A percentile compares a stretch with the other conserved stretches of the same genome.
phyloP scores from a whole-genome alignment of 2,888 invertebrate genomes.

The Epsilonema sp. region DNA sequence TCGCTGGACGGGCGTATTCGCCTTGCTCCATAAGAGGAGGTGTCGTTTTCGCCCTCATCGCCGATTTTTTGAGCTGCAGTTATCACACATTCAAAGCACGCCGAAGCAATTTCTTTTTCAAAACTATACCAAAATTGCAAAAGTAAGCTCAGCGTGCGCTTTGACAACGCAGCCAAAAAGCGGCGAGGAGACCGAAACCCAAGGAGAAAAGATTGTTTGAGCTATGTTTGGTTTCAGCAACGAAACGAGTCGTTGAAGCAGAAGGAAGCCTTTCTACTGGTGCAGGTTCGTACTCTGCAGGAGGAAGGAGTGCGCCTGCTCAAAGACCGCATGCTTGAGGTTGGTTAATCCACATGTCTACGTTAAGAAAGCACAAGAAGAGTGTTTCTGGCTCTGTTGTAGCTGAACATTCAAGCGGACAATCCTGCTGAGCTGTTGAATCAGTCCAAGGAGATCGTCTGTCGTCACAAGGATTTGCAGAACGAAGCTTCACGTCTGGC shows the following conservation, averaged over 20 bases:
- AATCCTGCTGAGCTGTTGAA: constrained; percentile 31
- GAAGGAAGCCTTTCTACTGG: constrained; percentile 60
- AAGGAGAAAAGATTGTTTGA: not conserved
- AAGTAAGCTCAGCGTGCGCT: too few relatives aligned
- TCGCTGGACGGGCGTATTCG: too few relatives aligned
- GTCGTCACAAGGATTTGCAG: constrained; percentile 73
- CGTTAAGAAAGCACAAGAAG: constrained; percentile 7
- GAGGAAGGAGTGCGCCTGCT: constrained; percentile 72
- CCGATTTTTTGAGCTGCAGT: too few relatives aligned
- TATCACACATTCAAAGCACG: too few relatives aligned
- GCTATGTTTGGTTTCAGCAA: constrained; percentile 38
- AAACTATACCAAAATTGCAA: too few relatives aligned
- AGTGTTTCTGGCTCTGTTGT: constrained; percentile 10
- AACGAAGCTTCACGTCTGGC: constrained; percentile 66
- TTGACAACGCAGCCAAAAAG: too few relatives aligned
- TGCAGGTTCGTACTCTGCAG: constrained; percentile 72
- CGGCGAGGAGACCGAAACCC: too few relatives aligned
- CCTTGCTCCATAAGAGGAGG: too few relatives aligned
- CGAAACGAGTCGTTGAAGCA: constrained; percentile 60
- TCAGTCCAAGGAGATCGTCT: constrained; percentile 50
- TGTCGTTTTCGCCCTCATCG: too few relatives aligned
- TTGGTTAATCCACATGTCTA: too few relatives aligned
- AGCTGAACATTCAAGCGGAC: constrained; percentile 47
- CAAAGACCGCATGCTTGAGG: constrained; percentile 66
- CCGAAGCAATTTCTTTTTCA: too few relatives aligned